Percentiles rank a stretch among this genome's conserved stretches.
Evolutionary conservation across 2,797 vertebrate genomes (phyloP).

Genomic region (Urophycis tenuis): DNA sequence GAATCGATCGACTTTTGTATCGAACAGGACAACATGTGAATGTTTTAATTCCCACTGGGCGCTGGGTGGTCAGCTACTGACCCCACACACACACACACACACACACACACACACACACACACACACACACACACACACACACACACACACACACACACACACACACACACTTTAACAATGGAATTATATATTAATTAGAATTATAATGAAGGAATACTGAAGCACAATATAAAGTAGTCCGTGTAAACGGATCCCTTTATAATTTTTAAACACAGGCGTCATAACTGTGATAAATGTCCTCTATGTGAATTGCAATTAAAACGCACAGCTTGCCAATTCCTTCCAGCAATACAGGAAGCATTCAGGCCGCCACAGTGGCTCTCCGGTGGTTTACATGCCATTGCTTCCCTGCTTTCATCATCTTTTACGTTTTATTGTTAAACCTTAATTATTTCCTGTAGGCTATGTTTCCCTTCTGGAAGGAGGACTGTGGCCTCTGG

Average conservation of each 20-base stretch:
- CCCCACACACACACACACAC: background rate
- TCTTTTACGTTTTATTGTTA: background rate
- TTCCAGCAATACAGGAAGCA: background rate
- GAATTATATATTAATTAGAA: too few relatives aligned
- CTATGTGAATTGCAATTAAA: background rate
- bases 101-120: too few relatives aligned
- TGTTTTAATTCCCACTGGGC: background rate
- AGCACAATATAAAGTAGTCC: background rate
- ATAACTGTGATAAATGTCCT: background rate
- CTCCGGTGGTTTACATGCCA: background rate
- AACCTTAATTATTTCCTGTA: background rate
- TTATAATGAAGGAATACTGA: background rate
- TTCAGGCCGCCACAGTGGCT: background rate
- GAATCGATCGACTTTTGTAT: background rate
- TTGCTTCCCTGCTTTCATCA: background rate
- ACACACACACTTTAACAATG: too few relatives aligned
- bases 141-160: too few relatives aligned
- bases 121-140: too few relatives aligned
- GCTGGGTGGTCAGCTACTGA: background rate
- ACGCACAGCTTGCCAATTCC: background rate
- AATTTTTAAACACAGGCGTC: background rate
- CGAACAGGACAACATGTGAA: background rate
- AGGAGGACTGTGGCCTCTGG: background rate
- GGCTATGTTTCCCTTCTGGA: background rate
- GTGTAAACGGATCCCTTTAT: background rate